These are phyloP conservation scores for Schrankia costaestrigalis DNA, from an alignment of 2,888 invertebrate genomes.

Conservation along the genomic window DNA sequence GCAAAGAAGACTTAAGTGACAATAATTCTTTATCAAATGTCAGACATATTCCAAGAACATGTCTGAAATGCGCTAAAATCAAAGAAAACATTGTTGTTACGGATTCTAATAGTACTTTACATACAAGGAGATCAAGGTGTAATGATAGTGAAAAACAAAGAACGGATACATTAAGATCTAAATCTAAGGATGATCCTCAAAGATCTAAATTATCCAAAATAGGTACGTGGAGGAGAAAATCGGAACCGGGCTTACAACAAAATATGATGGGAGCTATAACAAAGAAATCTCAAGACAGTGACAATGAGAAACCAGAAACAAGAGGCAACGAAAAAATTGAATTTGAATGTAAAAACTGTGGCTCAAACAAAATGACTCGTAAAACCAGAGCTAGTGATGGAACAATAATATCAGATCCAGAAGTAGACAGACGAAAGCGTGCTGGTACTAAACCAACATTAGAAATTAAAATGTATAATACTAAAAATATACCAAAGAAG, in stretches of 20 bases:
- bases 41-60: slow-evolving; percentile 65
- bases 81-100: slow-evolving; percentile 74
- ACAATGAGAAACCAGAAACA: slow-evolving; percentile 53
- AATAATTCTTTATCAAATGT: slow-evolving; percentile 58
- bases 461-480: slow-evolving; percentile 83
- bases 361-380: slow-evolving; percentile 65
- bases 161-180: slow-evolving; percentile 70
- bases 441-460: slow-evolving; percentile 54
- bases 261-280: slow-evolving; percentile 51
- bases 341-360: slow-evolving; percentile 73
- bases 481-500: slow-evolving; percentile 85
- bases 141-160: slow-evolving; percentile 56
- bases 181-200: slow-evolving; percentile 76
- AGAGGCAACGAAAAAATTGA: slow-evolving; percentile 70
- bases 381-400: slow-evolving; percentile 51
- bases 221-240: slow-evolving; percentile 86
- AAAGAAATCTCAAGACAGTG: slow-evolving; percentile 64
- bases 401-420: slow-evolving; percentile 60
- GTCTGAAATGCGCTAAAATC: slow-evolving; percentile 73
- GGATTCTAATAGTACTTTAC: slow-evolving; percentile 49
- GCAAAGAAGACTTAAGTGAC: slow-evolving; percentile 61
- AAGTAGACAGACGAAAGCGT: slow-evolving; percentile 54
- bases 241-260: slow-evolving; percentile 84
- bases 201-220: slow-evolving; percentile 75
- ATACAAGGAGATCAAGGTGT: slow-evolving; percentile 61